phyloP scores from a whole-genome alignment of 2,113 vertebrate genomes.

The Psammodynastes pulverulentus region DNA sequence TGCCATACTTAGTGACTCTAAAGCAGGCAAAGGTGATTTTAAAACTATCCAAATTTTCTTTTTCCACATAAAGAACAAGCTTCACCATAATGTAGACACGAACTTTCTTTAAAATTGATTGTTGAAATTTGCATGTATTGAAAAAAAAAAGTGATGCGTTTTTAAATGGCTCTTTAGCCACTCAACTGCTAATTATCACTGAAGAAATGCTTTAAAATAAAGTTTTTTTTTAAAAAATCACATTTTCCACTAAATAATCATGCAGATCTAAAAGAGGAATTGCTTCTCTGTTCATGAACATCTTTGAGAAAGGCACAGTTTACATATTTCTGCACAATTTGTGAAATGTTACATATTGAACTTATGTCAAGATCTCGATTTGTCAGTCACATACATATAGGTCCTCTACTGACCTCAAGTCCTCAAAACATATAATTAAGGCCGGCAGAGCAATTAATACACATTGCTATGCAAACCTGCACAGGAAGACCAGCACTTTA shows the following conservation, averaged over 20 bases:
- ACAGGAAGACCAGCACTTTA: conserved; percentile 41
- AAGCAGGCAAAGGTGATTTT: conserved; percentile 56
- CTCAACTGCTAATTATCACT: conserved; percentile 72
- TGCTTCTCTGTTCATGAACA: conserved; percentile 54
- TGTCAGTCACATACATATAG: conserved; percentile 71
- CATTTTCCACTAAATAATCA: conserved; percentile 62
- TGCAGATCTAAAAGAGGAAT: conserved; percentile 60
- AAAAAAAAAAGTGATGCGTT: conserved; percentile 62
- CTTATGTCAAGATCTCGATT: conserved; percentile 73
- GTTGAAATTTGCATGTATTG: conserved; percentile 41
- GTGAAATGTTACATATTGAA: conserved; percentile 70
- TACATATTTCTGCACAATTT: conserved; percentile 64
- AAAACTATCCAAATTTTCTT: conserved; percentile 53
- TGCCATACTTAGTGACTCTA: conserved; percentile 53
- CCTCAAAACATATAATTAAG: conserved; percentile 48
- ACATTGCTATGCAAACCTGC: conserved; percentile 50
- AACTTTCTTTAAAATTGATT: conserved; percentile 48
- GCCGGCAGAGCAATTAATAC: conserved; percentile 52
- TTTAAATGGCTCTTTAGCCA: conserved; percentile 67
- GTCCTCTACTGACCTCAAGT: conserved; percentile 47
- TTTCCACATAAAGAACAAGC: conserved; percentile 47
- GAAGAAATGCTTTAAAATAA: conserved; percentile 73
- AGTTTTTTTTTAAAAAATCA: conserved; percentile 46
- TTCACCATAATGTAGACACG: conserved; percentile 52
- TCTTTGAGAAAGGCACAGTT: conserved; percentile 75